Evolutionary conservation across 1,140 invertebrate genomes (phyloP).

Genomic region (Drosophila novamexicana): DNA sequence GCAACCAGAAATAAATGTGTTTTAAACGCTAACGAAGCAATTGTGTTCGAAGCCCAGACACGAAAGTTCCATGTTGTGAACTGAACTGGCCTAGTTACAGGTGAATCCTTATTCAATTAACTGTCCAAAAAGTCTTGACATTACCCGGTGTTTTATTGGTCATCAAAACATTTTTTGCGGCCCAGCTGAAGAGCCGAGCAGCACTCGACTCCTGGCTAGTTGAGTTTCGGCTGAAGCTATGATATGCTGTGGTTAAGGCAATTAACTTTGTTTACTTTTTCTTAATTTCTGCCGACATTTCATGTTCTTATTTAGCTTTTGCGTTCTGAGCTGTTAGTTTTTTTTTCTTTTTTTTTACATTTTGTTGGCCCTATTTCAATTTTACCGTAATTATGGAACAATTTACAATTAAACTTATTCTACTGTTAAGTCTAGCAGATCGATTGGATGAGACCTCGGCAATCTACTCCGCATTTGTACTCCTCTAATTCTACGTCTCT

Average conservation of each 20-base stretch:
- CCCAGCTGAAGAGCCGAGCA: neutral
- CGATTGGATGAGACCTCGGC: no score
- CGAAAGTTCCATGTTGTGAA: neutral
- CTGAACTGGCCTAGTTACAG: neutral
- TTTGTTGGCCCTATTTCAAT: no score
- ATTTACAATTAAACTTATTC: no score
- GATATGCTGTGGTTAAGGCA: conserved; percentile 44
- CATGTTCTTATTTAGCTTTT: neutral
- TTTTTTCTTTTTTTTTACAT: no score
- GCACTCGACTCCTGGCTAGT: neutral
- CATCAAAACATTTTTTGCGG: neutral
- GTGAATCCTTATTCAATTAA: neutral
- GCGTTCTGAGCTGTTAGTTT: neutral
- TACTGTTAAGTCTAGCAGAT: no score
- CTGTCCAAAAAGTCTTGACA: neutral
- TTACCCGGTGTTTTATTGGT: conserved; percentile 1
- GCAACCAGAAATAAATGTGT: conserved; percentile 39
- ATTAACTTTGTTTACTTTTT: conserved; percentile 44
- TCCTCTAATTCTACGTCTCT: no score
- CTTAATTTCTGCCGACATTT: conserved; percentile 12
- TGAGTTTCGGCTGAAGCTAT: conserved; percentile 16
- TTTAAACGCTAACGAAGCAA: conserved; percentile 69
- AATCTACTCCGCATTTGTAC: no score
- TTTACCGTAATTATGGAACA: no score
- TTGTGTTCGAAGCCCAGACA: conserved; percentile 34